Evolutionary conservation across 2,113 vertebrate genomes (phyloP).

Genomic region (Procapra przewalskii): DNA sequence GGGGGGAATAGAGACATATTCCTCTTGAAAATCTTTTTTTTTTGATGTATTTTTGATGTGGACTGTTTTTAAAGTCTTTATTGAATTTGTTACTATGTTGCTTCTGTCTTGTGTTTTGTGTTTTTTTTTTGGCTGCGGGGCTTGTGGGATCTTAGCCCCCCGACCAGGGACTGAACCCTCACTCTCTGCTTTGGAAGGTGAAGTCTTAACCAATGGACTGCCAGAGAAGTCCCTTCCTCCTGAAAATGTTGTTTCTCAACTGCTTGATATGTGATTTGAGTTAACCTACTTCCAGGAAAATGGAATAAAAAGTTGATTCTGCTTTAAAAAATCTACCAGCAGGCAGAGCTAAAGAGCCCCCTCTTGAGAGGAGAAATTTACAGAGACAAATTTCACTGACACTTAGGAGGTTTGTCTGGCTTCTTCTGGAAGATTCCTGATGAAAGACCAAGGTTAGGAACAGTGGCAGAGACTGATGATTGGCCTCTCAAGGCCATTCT

Average conservation of each 20-base stretch:
- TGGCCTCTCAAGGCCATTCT: background rate
- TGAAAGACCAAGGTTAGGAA: background rate
- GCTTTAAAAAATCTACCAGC: background rate
- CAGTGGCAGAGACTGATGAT: background rate
- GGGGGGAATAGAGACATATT: background rate
- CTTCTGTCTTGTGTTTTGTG: background rate
- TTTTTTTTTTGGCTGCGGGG: background rate
- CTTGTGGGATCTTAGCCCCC: background rate
- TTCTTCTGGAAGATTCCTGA: background rate
- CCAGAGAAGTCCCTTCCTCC: background rate
- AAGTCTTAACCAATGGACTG: background rate
- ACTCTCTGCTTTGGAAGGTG: background rate
- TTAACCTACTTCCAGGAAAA: background rate
- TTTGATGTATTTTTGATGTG: background rate
- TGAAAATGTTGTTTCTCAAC: background rate
- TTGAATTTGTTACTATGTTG: background rate
- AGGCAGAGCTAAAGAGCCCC: background rate
- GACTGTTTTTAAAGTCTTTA: background rate
- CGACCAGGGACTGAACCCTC: background rate
- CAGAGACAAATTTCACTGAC: background rate
- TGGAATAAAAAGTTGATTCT: background rate
- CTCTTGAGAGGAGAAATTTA: background rate
- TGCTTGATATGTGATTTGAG: background rate
- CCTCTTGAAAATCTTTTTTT: background rate
- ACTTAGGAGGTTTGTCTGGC: background rate